These are phyloP conservation scores for Esox niger DNA, from an alignment of 2,113 vertebrate species.

Conservation along the genomic window DNA sequence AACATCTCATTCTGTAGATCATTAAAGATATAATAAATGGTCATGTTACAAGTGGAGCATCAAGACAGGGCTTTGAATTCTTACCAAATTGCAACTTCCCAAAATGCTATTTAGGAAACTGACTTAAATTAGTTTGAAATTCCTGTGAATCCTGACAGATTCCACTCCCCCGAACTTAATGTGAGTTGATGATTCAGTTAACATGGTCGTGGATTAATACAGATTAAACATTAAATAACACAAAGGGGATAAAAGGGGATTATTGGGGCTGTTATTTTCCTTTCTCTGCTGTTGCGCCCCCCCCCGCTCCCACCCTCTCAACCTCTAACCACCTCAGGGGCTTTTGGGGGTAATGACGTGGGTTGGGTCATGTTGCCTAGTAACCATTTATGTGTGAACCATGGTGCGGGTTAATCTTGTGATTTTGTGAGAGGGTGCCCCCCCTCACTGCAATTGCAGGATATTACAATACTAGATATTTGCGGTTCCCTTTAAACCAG, in stretches of 20 bases:
- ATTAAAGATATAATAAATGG: neutral
- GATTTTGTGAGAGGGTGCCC: slow-evolving; percentile 34
- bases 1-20: neutral
- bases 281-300: neutral
- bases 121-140: neutral
- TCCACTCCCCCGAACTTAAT: neutral
- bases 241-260: neutral
- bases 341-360: slow-evolving; percentile 41
- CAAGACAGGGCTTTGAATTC: too few relatives aligned
- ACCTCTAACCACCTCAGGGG: slow-evolving; percentile 20
- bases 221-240: neutral
- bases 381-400: slow-evolving; percentile 43
- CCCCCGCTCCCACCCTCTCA: too few relatives aligned
- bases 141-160: neutral
- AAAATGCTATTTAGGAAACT: too few relatives aligned
- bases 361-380: slow-evolving; percentile 48
- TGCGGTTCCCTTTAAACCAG: too few relatives aligned
- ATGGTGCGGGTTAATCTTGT: slow-evolving; percentile 42
- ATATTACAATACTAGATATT: too few relatives aligned
- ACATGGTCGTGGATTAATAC: neutral
- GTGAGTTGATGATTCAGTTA: neutral
- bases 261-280: neutral
- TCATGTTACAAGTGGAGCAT: too few relatives aligned
- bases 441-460: neutral
- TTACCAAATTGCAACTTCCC: too few relatives aligned